Percentiles rank a stretch among this genome's conserved stretches.
Conservation (phyloP, 2,113 vertebrate genomes). For the Odocoileus virginianus region DNA sequence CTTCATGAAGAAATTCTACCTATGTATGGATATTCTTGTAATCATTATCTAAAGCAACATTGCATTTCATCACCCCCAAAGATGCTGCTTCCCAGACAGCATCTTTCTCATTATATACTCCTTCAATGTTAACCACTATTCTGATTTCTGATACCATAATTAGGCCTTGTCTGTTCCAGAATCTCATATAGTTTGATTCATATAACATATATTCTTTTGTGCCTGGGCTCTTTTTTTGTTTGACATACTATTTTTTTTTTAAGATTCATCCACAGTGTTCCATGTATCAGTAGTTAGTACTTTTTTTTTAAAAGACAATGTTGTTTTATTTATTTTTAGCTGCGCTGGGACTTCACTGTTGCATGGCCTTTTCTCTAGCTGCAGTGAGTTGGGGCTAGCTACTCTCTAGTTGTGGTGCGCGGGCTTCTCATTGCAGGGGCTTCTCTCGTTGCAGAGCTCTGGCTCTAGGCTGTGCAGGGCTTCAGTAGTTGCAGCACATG, state of each 20-base stretch:
- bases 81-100: background rate
- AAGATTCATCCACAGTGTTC: background rate
- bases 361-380: background rate
- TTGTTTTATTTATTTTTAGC: background rate
- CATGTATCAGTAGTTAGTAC: background rate
- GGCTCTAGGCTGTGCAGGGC: background rate
- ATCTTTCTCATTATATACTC: background rate
- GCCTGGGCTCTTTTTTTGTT: background rate
- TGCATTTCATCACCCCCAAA: background rate
- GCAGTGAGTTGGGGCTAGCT: background rate
- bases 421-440: background rate
- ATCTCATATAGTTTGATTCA: background rate
- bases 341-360: background rate
- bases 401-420: background rate
- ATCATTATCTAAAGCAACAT: background rate
- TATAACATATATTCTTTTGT: background rate
- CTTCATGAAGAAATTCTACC: background rate
- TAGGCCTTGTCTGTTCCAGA: background rate
- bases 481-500: background rate
- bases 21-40: background rate
- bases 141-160: background rate
- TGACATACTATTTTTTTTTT: background rate
- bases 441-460: background rate
- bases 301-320: background rate
- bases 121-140: background rate